Conservation (phyloP, 2,797 vertebrate genomes). For the Tragopan temminckii region DNA sequence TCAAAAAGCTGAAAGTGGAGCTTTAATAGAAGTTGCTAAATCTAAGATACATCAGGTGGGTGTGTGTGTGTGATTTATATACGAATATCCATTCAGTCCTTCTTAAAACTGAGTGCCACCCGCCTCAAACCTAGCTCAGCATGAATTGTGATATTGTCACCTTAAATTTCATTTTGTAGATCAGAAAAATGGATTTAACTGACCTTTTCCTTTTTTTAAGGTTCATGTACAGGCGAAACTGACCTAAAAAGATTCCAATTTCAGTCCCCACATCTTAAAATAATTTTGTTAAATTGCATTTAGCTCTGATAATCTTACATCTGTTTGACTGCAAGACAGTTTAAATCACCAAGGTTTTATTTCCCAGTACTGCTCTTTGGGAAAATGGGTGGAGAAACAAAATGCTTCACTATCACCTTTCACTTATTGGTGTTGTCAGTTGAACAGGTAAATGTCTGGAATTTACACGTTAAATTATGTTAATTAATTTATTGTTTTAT, state of each 20-base stretch:
- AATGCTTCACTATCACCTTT: not conserved
- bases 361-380: not conserved
- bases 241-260: not conserved
- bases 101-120: not conserved
- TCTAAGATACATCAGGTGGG: constrained; percentile 96
- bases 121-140: not conserved
- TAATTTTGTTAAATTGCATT: not conserved
- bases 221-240: not conserved
- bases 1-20: constrained; percentile 91
- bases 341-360: not conserved
- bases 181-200: not conserved
- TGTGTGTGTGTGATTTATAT: not conserved
- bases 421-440: not conserved
- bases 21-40: constrained; percentile 92
- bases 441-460: not conserved
- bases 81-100: not conserved
- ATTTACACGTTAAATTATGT: not conserved
- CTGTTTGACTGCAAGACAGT: not conserved
- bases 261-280: not conserved
- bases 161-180: not conserved
- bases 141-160: not conserved
- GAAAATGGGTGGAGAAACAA: not conserved
- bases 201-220: not conserved
- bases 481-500: not conserved
- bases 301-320: not conserved